A percentile compares a stretch with the other conserved stretches of the same genome.
Evolutionary conservation across 2,797 vertebrate genomes (phyloP).

Genomic region (Hyperoplus immaculatus): DNA sequence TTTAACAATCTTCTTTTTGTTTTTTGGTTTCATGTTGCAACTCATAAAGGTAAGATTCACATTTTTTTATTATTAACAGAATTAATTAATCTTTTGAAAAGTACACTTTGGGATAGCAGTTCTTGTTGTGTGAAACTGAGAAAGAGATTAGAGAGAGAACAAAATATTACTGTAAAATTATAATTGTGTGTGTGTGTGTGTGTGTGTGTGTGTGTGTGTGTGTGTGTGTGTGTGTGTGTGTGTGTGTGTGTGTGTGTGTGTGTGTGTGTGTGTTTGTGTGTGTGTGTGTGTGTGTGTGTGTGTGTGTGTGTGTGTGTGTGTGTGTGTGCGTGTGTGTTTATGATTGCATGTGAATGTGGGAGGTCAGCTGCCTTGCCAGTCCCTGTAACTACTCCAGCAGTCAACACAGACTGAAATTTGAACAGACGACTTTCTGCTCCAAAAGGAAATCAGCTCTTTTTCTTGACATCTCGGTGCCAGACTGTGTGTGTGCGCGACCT

Average conservation of each 20-base stretch:
- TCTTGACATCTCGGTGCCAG: constrained; percentile 27
- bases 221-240: background rate
- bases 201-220: background rate
- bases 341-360: background rate
- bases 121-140: background rate
- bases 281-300: background rate
- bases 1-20: no score
- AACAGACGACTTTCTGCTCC: constrained; percentile 29
- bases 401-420: constrained; percentile 47
- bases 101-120: background rate
- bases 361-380: constrained; percentile 14
- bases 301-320: background rate
- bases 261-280: no score
- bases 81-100: background rate
- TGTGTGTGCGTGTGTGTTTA: background rate
- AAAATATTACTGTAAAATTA: no score
- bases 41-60: background rate
- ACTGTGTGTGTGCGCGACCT: constrained; percentile 30
- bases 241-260: no score
- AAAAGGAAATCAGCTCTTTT: constrained; percentile 25
- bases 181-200: background rate
- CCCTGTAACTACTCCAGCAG: constrained; percentile 30
- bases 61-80: background rate
- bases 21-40: background rate
- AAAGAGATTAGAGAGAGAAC: background rate